Evolutionary conservation across 53 echinoderm and acorn worm species (phyloP), one percentile per base, ranked within the genome.

Genomic region (Apostichopus leukothele): DNA sequence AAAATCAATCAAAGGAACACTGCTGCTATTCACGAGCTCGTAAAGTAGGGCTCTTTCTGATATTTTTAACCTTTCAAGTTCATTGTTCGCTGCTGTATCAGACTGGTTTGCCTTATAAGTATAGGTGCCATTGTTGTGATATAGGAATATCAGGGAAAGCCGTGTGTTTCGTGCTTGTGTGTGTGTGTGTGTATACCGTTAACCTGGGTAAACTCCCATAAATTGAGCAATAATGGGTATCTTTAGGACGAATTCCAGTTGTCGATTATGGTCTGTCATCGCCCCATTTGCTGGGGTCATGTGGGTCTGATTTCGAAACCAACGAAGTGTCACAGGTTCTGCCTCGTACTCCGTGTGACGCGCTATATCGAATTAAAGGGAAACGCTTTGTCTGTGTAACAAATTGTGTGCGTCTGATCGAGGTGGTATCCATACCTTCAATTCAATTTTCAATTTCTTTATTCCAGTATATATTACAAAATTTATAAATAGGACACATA

Each of bases 211-310:
- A 13, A 71, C 71, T 55, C 55, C 79, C 54, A 81, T 81, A 81
- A 81, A 81, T 81, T 54, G 54, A 55, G 0, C 59, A 81, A 22
- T 53, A 59, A 55, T 5, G 51, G 55, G 53, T 39, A 81, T 54
- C 9, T 54, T 18, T 16, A 81, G 81, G 5, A 9, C 60, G 59
- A 22, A 81, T 55, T 81, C 55, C 81, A 81, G 81, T 81, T 81
- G 81, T 54, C 81, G 39, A 8, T 8, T 55, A 54, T 53, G 81
- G n/a, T 81, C 81, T 55, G 81, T 81, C 81, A 81, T 81, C 81
- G 81, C 55, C 81, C 81, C 81, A 81, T 81, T 81, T 81, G 59
- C 21, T 81, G 81, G 59, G 81, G 81, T 81, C 81, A 81, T 59
- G 9, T 22, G 59, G 81, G 81, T 53, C 1, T 22, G 20, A 18